phyloP scores from a whole-genome alignment of 2,797 vertebrate genomes.

The Aselliscus stoliczkanus region DNA sequence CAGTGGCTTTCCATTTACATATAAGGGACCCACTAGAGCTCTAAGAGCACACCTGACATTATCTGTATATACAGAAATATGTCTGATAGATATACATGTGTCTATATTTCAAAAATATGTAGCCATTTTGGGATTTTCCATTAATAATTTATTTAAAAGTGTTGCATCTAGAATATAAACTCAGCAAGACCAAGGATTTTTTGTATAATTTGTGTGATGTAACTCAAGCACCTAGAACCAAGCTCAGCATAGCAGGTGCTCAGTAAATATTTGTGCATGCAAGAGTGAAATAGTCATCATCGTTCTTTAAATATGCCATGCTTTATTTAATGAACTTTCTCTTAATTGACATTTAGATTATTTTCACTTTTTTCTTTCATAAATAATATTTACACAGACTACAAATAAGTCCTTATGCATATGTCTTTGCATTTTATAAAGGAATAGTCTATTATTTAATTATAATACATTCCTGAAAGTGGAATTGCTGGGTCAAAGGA shows the following conservation, averaged over 20 bases:
- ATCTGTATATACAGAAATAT: background rate
- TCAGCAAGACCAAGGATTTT: background rate
- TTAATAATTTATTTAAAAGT: conserved; percentile 18
- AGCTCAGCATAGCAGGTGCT: background rate
- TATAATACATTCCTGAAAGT: background rate
- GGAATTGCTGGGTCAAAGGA: background rate
- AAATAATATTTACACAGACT: background rate
- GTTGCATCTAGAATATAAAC: background rate
- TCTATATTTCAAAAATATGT: conserved; percentile 9
- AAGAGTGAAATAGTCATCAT: background rate
- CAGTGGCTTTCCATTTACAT: background rate
- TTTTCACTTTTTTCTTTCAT: background rate
- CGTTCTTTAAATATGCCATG: background rate
- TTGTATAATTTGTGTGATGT: background rate
- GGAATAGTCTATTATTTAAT: conserved; percentile 10
- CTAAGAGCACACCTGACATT: background rate
- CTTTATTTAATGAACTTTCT: background rate
- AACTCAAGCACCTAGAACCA: background rate
- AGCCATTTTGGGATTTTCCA: background rate
- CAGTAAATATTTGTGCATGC: background rate
- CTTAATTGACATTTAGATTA: background rate
- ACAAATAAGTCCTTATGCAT: background rate
- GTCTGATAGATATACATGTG: background rate
- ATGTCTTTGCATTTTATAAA: background rate
- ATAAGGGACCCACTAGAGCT: background rate